These are phyloP conservation scores for Zaprionus bogoriensis DNA, from an alignment of 2,888 invertebrate genomes.

Conservation along the genomic window DNA sequence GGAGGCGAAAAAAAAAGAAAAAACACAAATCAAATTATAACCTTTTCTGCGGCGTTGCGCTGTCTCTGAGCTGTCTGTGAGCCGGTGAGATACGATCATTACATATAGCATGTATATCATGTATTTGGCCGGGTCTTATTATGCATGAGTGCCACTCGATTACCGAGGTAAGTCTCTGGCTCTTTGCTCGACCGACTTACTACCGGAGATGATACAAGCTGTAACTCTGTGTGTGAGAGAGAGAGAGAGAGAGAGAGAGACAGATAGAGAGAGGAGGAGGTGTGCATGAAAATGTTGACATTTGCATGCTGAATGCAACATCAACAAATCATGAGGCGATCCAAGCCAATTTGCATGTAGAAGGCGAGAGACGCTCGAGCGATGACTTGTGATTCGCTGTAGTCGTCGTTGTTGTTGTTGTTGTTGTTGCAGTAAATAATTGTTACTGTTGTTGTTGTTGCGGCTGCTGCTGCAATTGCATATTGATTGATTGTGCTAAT, in stretches of 20 bases:
- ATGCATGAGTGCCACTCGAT: slow-evolving; percentile 66
- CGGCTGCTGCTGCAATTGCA: slow-evolving; percentile 32
- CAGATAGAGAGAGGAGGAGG: slow-evolving; percentile 1
- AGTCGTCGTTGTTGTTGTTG: slow-evolving; percentile 4
- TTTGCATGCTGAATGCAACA: slow-evolving; percentile 77
- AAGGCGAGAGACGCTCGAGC: slow-evolving; percentile 16
- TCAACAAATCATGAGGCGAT: slow-evolving; percentile 62
- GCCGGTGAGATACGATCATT: slow-evolving; percentile 61
- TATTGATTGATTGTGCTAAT: slow-evolving; percentile 42
- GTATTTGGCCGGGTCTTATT: slow-evolving; percentile 50
- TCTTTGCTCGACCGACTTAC: too few species aligned
- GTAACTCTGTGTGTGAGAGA: not conserved
- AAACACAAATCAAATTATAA: slow-evolving; percentile 15
- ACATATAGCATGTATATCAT: slow-evolving; percentile 65
- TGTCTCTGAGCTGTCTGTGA: slow-evolving; percentile 4
- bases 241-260: not conserved
- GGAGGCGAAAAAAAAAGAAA: slow-evolving; percentile 26
- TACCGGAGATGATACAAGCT: slow-evolving; percentile 37
- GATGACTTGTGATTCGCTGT: too few species aligned
- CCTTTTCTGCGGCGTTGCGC: slow-evolving; percentile 35
- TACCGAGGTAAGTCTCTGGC: slow-evolving; percentile 47
- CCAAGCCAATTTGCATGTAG: slow-evolving; percentile 60
- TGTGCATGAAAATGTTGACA: slow-evolving; percentile 60
- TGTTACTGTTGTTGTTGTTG: slow-evolving; percentile 1
- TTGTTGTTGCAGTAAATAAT: slow-evolving; percentile 3